phyloP scores from a whole-genome alignment of 2,113 vertebrate species.

The Trogon surrucura region DNA sequence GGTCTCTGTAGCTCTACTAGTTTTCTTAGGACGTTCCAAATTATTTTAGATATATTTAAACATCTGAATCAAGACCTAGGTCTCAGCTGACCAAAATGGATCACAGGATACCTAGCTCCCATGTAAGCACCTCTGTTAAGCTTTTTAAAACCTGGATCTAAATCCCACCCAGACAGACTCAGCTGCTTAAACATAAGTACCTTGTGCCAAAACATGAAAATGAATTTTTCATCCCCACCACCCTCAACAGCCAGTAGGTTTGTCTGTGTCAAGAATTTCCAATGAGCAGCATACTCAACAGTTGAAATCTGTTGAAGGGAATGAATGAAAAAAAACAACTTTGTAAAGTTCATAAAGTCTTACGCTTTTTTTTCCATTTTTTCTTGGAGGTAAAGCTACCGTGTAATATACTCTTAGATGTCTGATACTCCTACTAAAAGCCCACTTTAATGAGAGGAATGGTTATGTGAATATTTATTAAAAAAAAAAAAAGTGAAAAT shows the following conservation, averaged over 20 bases:
- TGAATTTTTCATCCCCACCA: not conserved
- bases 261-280: not conserved
- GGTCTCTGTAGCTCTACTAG: not conserved
- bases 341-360: not conserved
- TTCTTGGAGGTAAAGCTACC: not conserved
- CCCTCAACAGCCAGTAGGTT: not conserved
- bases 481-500: not conserved
- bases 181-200: not conserved
- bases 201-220: not conserved
- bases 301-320: not conserved
- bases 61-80: not conserved
- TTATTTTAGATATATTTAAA: not conserved
- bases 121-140: not conserved
- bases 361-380: not conserved
- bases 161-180: not conserved
- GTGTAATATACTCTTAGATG: not conserved
- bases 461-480: not conserved
- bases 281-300: not conserved
- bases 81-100: not conserved
- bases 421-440: not conserved
- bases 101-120: not conserved
- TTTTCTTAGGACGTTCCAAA: not conserved
- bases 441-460: not conserved
- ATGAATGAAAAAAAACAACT: not conserved
- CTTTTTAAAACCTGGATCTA: not conserved